Evolutionary conservation across 2,888 invertebrate species (phyloP).

Genomic region (Reticulitermes lucifugus): DNA sequence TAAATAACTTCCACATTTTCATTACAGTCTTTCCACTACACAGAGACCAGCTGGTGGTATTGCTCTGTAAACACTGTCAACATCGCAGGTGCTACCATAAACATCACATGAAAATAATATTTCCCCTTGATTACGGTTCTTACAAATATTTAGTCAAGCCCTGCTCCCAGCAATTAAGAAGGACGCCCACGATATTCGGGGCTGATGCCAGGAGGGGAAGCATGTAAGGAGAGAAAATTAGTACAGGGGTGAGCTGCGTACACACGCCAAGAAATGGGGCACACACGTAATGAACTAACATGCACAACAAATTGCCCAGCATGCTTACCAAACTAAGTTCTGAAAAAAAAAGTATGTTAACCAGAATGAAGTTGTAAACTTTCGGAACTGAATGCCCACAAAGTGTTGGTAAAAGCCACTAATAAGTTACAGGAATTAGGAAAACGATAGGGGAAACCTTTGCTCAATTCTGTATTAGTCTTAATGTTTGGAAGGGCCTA

Average conservation of each 20-base stretch:
- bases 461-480: no score
- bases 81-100: neutral
- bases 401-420: no score
- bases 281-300: neutral
- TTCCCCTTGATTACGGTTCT: slow-evolving; percentile 7
- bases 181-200: neutral
- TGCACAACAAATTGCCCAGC: neutral
- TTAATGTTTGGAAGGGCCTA: no score
- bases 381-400: neutral
- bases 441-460: no score
- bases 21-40: no score
- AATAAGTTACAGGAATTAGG: no score
- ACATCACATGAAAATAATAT: slow-evolving; percentile 18
- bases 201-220: neutral
- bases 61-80: neutral
- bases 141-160: slow-evolving; percentile 31
- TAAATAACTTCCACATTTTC: no score
- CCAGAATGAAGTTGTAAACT: neutral
- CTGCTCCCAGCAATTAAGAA: slow-evolving; percentile 25
- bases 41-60: no score
- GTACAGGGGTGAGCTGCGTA: slow-evolving; percentile 10
- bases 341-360: neutral
- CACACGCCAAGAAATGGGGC: no score
- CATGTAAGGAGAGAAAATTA: neutral
- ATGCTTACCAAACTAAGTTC: neutral